Evolutionary conservation across 2,113 vertebrate genomes (phyloP), one percentile per base, ranked within the genome.

Genomic region (Menidia beryllina): DNA sequence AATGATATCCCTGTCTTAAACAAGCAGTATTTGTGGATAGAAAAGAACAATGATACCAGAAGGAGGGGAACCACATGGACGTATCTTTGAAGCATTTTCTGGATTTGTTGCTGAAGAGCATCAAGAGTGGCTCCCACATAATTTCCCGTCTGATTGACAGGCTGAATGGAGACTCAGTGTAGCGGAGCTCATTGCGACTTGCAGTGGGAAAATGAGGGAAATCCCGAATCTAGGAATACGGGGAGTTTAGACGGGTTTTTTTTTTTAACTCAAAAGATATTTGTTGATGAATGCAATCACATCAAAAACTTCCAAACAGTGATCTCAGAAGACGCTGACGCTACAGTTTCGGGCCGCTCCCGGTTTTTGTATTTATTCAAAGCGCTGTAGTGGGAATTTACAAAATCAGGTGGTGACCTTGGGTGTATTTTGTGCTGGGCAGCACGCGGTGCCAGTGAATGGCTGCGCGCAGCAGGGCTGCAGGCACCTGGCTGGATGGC

Each of bases 401-500:
- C 84, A 56, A 94, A 96, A 95, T 94, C 95, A 94, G 94, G 92
- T 94, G 94, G 93, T 94, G 95, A 95, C 95, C 93, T 84, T 94
- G 92, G 92, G 70, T 94, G 92, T 93, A 93, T 94, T 95, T 86
- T 83, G 14, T 94, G 90, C 87, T 85, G 93, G 95, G 87, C 92
- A 86, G 93, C 92, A 88, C 93, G 94, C 62, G 84, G 94, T 90
- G 93, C 92, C 90, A 91, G 91, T 97, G 95, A 96, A 97, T 96
- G 94, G 94, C 91, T 85, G 91, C 90, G 94, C 96, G 77, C 97
- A 97, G 96, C 96, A 93, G 96, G 96, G 86, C 93, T 86, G 93
- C 93, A 93, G 95, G 96, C 97, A 99, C 97, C 97, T 98, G 97
- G 96, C 95, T 88, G 95, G 95, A 95, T 92, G 93, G 95, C 93